Evolutionary conservation across 2,797 vertebrate genomes (phyloP), one percentile per base, ranked within the genome.

Genomic region (Myotis daubentonii): DNA sequence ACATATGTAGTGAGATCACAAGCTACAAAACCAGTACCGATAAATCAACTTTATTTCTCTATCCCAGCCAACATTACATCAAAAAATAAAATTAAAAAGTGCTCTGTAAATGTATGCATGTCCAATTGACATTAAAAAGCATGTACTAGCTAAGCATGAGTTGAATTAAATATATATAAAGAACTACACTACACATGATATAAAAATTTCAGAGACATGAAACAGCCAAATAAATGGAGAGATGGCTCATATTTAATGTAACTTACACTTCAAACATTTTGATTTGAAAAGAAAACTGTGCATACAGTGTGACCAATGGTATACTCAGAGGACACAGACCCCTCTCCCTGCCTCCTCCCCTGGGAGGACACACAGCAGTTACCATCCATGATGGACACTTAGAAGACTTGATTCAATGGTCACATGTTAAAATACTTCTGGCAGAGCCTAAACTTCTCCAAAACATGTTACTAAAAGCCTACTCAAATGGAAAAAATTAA

Each of bases 11-110:
- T 28, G 53, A 86, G 74, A 65, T 55, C 20, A 20, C 2, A 33
- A 25, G n/a, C 49, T 20, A 74, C 3, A 41, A 65, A 71, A 49
- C 71, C 66, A 87, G 66, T 68, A 49, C 5, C 53, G 74, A 60
- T 57, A 80, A 72, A 78, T 53, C 22, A 47, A 20, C 28, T 94
- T 20, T 55, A 62, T 91, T 88, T 95, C 74, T 44, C 28, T 38
- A 78, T 33, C 75, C 16, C 25, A 85, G 36, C 4, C 74, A 57
- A 30, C 28, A 88, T 84, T 1, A 76, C 60, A 76, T 68, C 90
- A 16, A 91, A 79, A 92, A 83, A n/a, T 75, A 28, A 91, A 79
- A 81, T 68, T 85, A 66, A 60, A 74, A 90, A 79, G 30, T 86
- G 15, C 36, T n/a, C 23, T 53, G 22, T 62, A 82, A 89, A 87